phyloP scores from a whole-genome alignment of 2,113 vertebrate genomes.

The Bostrychus sinensis region DNA sequence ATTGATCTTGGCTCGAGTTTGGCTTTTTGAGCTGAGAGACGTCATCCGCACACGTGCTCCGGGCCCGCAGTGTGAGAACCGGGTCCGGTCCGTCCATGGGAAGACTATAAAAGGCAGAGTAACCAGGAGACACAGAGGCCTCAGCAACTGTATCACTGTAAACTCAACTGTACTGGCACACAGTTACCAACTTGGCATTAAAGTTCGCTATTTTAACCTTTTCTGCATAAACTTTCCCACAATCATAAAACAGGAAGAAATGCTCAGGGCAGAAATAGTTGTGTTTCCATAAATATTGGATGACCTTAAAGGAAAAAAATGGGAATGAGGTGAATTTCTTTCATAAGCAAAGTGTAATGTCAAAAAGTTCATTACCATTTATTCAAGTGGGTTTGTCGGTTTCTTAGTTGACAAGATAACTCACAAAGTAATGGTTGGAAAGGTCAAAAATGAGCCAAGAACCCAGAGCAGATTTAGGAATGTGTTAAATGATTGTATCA shows the following conservation, averaged over 20 bases:
- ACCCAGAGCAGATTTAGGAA: no score
- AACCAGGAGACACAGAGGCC: slow-evolving; percentile 34
- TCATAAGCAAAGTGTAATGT: no score
- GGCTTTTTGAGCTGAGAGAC: slow-evolving; percentile 35
- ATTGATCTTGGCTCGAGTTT: slow-evolving; percentile 69
- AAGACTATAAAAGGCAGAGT: slow-evolving; percentile 42
- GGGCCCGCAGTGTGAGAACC: slow-evolving; percentile 57
- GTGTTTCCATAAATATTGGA: no score
- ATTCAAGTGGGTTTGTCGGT: no score
- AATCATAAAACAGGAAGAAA: neutral
- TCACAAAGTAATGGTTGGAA: no score
- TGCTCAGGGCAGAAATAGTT: no score
- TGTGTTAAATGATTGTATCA: no score
- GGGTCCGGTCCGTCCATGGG: slow-evolving; percentile 36
- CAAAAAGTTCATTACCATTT: no score
- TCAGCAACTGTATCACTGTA: slow-evolving; percentile 34
- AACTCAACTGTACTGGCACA: slow-evolving; percentile 29
- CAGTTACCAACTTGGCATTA: slow-evolving; percentile 10
- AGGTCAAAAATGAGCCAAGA: no score
- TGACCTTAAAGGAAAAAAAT: no score
- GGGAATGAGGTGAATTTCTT: no score
- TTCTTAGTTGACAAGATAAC: no score
- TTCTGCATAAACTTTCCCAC: neutral
- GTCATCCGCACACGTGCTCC: slow-evolving; percentile 61
- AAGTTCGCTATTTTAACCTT: neutral